Evolutionary conservation across 2,888 invertebrate species (phyloP).

Genomic region (Megastigmus dorsalis): DNA sequence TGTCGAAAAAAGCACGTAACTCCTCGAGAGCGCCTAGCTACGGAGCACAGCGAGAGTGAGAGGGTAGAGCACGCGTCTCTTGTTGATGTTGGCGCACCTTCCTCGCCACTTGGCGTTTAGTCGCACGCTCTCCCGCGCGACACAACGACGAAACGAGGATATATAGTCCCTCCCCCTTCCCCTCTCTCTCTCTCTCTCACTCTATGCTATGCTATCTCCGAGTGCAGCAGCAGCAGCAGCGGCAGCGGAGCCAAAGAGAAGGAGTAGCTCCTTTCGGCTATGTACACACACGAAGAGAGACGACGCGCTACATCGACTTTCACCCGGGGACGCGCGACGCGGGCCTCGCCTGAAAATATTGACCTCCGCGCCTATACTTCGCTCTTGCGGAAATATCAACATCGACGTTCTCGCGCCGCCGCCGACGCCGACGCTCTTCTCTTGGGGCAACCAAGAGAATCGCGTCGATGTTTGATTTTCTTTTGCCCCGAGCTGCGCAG

Average conservation of each 20-base stretch:
- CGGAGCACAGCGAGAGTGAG: not conserved
- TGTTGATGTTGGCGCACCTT: slow-evolving; percentile 9
- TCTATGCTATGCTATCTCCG: too few relatives aligned
- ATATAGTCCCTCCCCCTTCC: too few relatives aligned
- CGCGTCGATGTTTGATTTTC: slow-evolving; percentile 20
- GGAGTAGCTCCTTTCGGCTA: slow-evolving; percentile 12
- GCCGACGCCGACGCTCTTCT: not conserved
- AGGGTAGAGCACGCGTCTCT: not conserved
- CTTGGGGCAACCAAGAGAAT: too few relatives aligned
- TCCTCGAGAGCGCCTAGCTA: too few relatives aligned
- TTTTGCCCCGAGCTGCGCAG: too few relatives aligned
- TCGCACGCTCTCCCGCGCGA: too few relatives aligned
- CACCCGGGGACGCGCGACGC: slow-evolving; percentile 6
- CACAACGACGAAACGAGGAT: too few relatives aligned
- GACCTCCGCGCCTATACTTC: slow-evolving; percentile 25
- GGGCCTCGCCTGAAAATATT: slow-evolving; percentile 30
- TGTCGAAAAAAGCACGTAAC: slow-evolving; percentile 1
- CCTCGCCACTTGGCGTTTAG: not conserved
- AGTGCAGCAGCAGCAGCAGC: too few relatives aligned
- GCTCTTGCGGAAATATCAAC: slow-evolving; percentile 35
- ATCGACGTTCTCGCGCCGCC: not conserved
- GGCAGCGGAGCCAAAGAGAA: too few relatives aligned
- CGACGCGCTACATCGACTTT: slow-evolving; percentile 19
- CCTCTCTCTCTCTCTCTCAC: too few relatives aligned
- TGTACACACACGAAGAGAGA: not conserved